phyloP scores from a whole-genome alignment of 2,797 vertebrate genomes.

The Cebuella pygmaea region DNA sequence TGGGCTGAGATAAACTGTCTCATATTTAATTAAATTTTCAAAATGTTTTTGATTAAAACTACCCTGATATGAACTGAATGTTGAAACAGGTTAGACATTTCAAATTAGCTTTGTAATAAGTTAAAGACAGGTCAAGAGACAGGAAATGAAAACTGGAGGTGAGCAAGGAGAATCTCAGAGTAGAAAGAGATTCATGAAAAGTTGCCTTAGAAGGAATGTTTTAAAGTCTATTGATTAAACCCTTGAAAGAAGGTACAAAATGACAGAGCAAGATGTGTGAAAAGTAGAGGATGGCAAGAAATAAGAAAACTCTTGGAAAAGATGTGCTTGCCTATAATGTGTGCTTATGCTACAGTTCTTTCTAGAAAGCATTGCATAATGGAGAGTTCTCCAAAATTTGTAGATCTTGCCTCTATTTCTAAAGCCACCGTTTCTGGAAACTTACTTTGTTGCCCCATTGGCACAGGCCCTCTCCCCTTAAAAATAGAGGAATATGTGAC shows the following conservation, averaged over 20 bases:
- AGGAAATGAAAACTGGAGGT: conserved; percentile 75
- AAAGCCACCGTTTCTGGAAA: neutral
- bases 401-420: neutral
- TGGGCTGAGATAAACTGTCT: conserved; percentile 33
- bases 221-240: conserved; percentile 47
- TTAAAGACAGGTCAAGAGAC: conserved; percentile 72
- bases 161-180: conserved; percentile 33
- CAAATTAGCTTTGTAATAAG: conserved; percentile 67
- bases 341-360: neutral
- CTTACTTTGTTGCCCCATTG: neutral
- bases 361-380: neutral
- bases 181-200: conserved; percentile 14
- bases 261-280: neutral
- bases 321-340: neutral
- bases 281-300: conserved; percentile 36
- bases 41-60: conserved; percentile 67
- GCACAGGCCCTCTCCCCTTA: neutral
- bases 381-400: neutral
- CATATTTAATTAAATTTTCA: conserved; percentile 71
- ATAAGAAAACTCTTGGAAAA: conserved; percentile 19
- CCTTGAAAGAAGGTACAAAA: neutral
- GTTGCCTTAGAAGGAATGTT: conserved; percentile 19
- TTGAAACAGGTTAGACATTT: conserved; percentile 58
- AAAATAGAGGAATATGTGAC: neutral
- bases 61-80: conserved; percentile 58